Conservation (phyloP, 1,140 invertebrate genomes). For the Drosophila melanica region DNA sequence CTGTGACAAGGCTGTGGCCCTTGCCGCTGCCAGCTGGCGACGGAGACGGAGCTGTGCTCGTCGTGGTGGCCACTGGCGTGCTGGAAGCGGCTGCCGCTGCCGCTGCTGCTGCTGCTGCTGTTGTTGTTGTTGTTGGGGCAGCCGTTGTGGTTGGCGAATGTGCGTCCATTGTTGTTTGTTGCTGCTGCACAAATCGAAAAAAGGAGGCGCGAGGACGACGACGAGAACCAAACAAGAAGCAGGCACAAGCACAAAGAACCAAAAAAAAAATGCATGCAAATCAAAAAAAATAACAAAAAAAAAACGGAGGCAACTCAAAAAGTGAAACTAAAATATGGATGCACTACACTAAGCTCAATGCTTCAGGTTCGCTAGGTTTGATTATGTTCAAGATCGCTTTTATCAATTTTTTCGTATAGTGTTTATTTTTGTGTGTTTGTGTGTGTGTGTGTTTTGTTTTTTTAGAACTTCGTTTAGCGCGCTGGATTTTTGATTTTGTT, state of each 20-base stretch:
- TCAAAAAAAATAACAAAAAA: slow-evolving; percentile 29
- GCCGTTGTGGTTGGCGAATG: slow-evolving; percentile 57
- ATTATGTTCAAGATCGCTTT: neutral
- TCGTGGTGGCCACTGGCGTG: neutral
- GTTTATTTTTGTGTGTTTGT: neutral
- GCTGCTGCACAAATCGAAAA: neutral
- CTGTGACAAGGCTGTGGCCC: slow-evolving; percentile 16
- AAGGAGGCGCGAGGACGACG: slow-evolving; percentile 35
- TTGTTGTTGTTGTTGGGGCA: slow-evolving; percentile 20
- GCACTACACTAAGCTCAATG: slow-evolving; percentile 34
- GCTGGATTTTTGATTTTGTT: slow-evolving; percentile 8
- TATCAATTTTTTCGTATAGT: neutral
- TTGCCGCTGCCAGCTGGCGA: slow-evolving; percentile 20
- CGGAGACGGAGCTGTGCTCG: slow-evolving; percentile 29
- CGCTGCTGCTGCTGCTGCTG: slow-evolving; percentile 7
- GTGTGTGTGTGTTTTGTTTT: neutral
- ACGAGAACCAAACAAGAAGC: slow-evolving; percentile 35
- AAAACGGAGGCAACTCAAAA: slow-evolving; percentile 13
- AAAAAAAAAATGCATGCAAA: slow-evolving; percentile 66
- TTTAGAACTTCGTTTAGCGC: slow-evolving; percentile 6
- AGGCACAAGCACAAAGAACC: slow-evolving; percentile 62
- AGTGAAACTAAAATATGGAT: slow-evolving; percentile 20
- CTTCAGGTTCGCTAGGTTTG: neutral
- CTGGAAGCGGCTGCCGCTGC: slow-evolving; percentile 13
- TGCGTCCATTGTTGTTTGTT: slow-evolving; percentile 48